These are phyloP conservation scores for Halichoerus grypus DNA, from an alignment of 2,113 vertebrate species.

Conservation along the genomic window DNA sequence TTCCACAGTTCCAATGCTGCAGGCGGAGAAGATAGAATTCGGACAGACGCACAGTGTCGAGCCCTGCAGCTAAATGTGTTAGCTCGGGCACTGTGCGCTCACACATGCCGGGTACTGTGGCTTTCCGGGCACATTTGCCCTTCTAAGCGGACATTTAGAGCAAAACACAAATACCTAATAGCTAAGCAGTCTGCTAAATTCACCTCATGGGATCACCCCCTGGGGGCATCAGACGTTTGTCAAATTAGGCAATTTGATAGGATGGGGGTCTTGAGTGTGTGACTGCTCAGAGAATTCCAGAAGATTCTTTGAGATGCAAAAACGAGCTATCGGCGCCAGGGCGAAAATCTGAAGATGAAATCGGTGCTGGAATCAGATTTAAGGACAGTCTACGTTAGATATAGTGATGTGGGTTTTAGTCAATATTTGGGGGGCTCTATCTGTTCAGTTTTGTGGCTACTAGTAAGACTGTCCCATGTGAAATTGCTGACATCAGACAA, in stretches of 20 bases:
- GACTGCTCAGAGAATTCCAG: background rate
- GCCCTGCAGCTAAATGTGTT: background rate
- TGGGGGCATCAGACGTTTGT: background rate
- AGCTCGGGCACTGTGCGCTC: background rate
- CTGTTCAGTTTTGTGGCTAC: background rate
- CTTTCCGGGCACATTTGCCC: background rate
- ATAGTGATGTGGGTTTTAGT: rapidly evolving
- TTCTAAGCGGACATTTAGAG: background rate
- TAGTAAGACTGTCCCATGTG: rapidly evolving
- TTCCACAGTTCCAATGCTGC: background rate
- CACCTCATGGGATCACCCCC: background rate
- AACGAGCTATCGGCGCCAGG: background rate
- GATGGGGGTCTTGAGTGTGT: background rate
- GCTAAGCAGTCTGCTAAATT: background rate
- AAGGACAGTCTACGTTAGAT: rapidly evolving
- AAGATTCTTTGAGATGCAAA: background rate
- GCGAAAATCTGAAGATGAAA: background rate
- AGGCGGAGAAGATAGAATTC: background rate
- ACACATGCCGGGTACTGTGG: rapidly evolving
- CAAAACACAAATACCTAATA: background rate
- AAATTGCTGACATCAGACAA: background rate
- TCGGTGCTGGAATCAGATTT: too few species aligned
- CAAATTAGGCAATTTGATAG: background rate
- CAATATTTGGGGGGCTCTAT: background rate
- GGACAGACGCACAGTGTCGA: background rate